A percentile compares a stretch with the other conserved stretches of the same genome.
phyloP scores from a whole-genome alignment of 2,797 vertebrate genomes.

The Xenentodon cancila region DNA sequence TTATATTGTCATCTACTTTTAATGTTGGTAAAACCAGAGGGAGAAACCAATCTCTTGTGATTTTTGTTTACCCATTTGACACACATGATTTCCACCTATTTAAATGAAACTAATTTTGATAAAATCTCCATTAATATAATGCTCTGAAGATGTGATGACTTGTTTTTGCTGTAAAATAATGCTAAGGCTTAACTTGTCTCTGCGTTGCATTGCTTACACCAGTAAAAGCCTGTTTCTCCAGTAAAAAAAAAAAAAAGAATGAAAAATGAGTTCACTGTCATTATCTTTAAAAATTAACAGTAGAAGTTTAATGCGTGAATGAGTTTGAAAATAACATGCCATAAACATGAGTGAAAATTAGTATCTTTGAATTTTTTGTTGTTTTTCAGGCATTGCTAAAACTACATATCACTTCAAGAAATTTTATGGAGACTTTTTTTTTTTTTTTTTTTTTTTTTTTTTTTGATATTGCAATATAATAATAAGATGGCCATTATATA shows the following conservation, averaged over 20 bases:
- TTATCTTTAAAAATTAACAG: too few relatives aligned
- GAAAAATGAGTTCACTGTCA: too few relatives aligned
- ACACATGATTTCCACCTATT: slow-evolving; percentile 39
- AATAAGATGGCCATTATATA: slow-evolving; percentile 25
- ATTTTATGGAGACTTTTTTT: slow-evolving; percentile 32
- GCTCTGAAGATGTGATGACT: slow-evolving; percentile 28
- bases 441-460: slow-evolving; percentile 39
- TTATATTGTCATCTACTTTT: slow-evolving; percentile 9
- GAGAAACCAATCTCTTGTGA: slow-evolving; percentile 33
- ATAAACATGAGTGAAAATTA: slow-evolving; percentile 33
- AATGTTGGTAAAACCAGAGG: not conserved
- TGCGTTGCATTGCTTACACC: too few relatives aligned
- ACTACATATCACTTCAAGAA: slow-evolving; percentile 29
- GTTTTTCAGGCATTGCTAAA: slow-evolving; percentile 48
- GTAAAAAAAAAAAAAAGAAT: slow-evolving; percentile 29
- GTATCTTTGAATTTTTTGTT: slow-evolving; percentile 45
- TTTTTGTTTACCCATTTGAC: slow-evolving; percentile 33
- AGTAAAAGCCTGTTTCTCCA: slow-evolving; percentile 30
- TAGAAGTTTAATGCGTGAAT: slow-evolving; percentile 20
- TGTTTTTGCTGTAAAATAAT: slow-evolving; percentile 22
- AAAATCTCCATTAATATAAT: slow-evolving; percentile 24
- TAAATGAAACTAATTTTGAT: slow-evolving; percentile 28
- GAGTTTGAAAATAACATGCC: slow-evolving; percentile 9
- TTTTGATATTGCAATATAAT: slow-evolving; percentile 51
- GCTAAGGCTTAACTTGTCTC: not conserved